Base-by-base conservation (phyloP, 2,113 vertebrate species). In the Menidia beryllina region DNA sequence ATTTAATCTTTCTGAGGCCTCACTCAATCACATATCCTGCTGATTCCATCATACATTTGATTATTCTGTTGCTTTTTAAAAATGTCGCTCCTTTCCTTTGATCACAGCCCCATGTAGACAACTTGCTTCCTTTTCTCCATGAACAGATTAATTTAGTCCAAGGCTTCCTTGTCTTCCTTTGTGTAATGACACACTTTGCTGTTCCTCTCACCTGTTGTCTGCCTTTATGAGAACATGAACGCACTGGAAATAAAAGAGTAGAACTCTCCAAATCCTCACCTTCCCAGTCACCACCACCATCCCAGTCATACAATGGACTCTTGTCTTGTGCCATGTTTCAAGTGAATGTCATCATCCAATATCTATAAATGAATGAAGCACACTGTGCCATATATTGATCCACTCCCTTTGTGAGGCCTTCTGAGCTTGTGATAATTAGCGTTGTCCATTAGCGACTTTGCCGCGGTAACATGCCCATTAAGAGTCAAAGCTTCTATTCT, bases 381-480 rank as follows among this genome's bases (percentile, higher is more conserved):
- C 25, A 26, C 81, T 51, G 65, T 84, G 56, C 89, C 86, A 87
- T 86, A 81, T 93, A 94, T 94, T 93, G 93, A 94, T 94, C 93
- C 85, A 72, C 75, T 89, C 70, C 88, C 84, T 93, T 93, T 91
- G 91, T 92, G 85, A 87, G 81, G 84, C 87, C 88, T 88, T 82
- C 86, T 85, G 85, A 93, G 90, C 89, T 89, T 85, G 82, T 75
- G 86, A 91, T 94, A 93, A 95, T 93, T 93, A 94, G 87, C 83
- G 72, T 88, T 75, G 73, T 91, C 94, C 93, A 95, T 95, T 95
- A 95, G 92, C 82, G 90, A 86, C 84, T 92, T 90, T 89, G 89
- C 89, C 66, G 82, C 85, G 88, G 89, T 91, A 92, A 92, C 92
- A 84, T 84, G 83, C 87, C 90, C 92, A 93, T 94, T 94, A 93